Conservation (phyloP, 2,797 vertebrate species). For the Phylloscopus collybita region DNA sequence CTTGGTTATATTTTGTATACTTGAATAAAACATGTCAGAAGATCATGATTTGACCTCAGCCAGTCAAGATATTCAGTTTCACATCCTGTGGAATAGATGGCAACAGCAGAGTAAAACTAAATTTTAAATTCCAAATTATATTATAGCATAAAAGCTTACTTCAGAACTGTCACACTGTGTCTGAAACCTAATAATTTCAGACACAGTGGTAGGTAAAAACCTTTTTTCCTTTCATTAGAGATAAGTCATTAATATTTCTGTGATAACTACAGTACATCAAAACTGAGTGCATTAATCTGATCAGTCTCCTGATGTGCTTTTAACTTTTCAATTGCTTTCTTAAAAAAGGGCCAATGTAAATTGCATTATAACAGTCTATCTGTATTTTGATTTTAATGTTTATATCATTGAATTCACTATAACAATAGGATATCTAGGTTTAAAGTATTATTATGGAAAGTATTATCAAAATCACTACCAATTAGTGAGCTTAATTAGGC, state of each 20-base stretch:
- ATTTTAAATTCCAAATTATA: conserved; percentile 35
- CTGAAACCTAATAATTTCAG: conserved; percentile 66
- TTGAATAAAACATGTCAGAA: not conserved
- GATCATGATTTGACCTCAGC: not conserved
- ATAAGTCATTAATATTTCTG: conserved; percentile 62
- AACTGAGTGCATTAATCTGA: conserved; percentile 42
- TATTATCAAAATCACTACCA: conserved; percentile 15
- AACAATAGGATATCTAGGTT: conserved; percentile 7
- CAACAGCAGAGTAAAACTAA: not conserved
- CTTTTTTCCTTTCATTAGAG: conserved; percentile 59
- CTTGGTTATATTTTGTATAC: not conserved
- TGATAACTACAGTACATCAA: conserved; percentile 45
- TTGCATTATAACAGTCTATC: not conserved
- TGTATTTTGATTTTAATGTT: not conserved
- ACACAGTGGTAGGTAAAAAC: conserved; percentile 61
- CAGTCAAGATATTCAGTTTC: not conserved
- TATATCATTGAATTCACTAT: not conserved
- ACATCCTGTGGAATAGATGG: not conserved
- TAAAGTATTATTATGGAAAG: conserved; percentile 12
- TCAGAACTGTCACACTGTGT: conserved; percentile 42
- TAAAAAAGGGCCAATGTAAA: not conserved
- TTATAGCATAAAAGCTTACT: conserved; percentile 27
- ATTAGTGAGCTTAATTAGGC: conserved; percentile 22
- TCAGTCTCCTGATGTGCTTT: conserved; percentile 25
- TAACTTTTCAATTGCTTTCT: conserved; percentile 45